Percentiles rank a stretch among this genome's conserved stretches.
Conservation (phyloP, 1,140 invertebrate species). For the Pseudomyrmex cubaensis region DNA sequence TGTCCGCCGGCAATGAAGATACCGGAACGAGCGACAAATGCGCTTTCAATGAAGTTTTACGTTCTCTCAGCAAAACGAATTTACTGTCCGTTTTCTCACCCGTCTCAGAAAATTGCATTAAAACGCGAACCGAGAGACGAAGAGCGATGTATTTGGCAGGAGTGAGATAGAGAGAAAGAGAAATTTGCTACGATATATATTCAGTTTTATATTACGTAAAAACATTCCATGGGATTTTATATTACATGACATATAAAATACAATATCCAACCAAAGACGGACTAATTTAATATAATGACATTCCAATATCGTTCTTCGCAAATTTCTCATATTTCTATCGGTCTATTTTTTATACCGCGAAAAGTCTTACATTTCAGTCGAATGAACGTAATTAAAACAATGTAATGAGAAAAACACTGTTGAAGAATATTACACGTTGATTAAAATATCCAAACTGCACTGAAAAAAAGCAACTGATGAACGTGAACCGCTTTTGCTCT, state of each 20-base stretch:
- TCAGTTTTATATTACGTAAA: background rate
- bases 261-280: background rate
- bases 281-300: background rate
- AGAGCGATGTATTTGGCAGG: background rate
- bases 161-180: too few relatives aligned
- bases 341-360: background rate
- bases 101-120: background rate
- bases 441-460: background rate
- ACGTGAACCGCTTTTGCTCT: background rate
- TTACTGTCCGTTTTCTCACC: conserved; percentile 13
- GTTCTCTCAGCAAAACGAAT: conserved; percentile 53
- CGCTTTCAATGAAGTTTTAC: conserved; percentile 56
- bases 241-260: conserved; percentile 25
- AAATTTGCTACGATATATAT: background rate
- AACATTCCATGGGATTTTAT: background rate
- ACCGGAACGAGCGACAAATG: conserved; percentile 33
- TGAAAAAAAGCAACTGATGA: background rate
- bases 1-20: conserved; percentile 40
- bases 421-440: background rate
- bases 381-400: background rate
- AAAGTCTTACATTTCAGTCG: background rate
- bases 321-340: background rate
- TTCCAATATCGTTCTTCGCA: background rate
- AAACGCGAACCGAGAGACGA: background rate
- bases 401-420: background rate